phyloP scores from a whole-genome alignment of 2,888 invertebrate genomes.

The Erebia palarica region DNA sequence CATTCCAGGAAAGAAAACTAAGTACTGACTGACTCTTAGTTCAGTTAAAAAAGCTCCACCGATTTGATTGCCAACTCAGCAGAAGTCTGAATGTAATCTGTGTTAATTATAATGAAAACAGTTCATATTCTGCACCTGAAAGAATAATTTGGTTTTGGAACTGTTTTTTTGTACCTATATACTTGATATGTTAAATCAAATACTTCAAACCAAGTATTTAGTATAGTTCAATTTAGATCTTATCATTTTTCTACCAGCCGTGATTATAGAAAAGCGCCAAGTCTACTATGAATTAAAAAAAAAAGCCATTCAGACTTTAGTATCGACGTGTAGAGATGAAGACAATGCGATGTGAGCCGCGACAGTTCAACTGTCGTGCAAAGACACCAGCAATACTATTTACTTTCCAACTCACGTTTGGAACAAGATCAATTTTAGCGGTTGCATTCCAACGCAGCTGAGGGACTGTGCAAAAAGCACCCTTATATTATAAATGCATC shows the following conservation, averaged over 20 bases:
- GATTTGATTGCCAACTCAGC: slow-evolving; percentile 18
- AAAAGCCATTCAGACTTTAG: slow-evolving; percentile 24
- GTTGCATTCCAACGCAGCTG: slow-evolving; percentile 76
- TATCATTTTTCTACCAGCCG: background rate
- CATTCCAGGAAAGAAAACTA: slow-evolving; percentile 27
- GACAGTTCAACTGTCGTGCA: slow-evolving; percentile 33
- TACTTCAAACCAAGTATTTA: no score
- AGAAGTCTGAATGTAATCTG: background rate
- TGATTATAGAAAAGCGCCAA: background rate
- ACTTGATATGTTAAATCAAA: no score
- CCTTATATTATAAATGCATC: slow-evolving; percentile 83
- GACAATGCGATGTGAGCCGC: slow-evolving; percentile 34
- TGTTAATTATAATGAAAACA: no score
- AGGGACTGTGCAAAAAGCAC: slow-evolving; percentile 78
- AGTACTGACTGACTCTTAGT: background rate
- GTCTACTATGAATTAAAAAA: slow-evolving; percentile 8
- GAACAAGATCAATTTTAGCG: slow-evolving; percentile 82
- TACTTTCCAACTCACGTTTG: slow-evolving; percentile 77
- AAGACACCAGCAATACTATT: slow-evolving; percentile 49
- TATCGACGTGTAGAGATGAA: slow-evolving; percentile 28
- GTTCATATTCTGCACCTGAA: no score
- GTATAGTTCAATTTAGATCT: background rate
- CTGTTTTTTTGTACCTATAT: no score
- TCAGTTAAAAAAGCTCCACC: slow-evolving; percentile 8
- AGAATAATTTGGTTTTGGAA: no score